Evolutionary conservation across 53 echinoderm and acorn worm species (phyloP).

Genomic region (Glandiceps talaboti): DNA sequence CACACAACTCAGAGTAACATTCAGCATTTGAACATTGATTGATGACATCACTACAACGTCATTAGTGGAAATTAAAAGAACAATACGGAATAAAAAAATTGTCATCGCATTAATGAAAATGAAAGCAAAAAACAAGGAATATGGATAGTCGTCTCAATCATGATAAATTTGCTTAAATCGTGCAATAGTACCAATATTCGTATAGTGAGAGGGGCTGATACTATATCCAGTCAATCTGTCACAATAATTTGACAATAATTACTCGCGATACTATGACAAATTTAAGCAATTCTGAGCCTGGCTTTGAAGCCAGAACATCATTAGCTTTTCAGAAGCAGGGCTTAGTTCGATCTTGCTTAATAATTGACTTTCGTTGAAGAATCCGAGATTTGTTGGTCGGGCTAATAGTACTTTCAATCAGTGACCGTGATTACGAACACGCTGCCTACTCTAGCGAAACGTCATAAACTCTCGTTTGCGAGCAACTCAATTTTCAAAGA

Average conservation of each 20-base stretch:
- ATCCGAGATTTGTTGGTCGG: background rate
- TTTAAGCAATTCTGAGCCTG: background rate
- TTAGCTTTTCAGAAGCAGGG: background rate
- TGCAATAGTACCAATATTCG: background rate
- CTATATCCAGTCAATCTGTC: background rate
- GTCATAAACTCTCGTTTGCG: background rate
- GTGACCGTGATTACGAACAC: background rate
- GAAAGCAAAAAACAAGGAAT: background rate
- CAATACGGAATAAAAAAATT: too few species aligned
- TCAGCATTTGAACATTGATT: too few species aligned
- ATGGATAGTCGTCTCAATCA: background rate
- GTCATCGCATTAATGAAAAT: background rate
- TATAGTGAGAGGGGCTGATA: background rate
- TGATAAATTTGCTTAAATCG: background rate
- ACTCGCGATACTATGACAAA: background rate
- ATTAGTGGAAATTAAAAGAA: too few species aligned
- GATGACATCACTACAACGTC: too few species aligned
- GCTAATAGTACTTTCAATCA: background rate
- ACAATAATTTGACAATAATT: background rate
- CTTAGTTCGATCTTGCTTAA: background rate
- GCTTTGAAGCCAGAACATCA: background rate
- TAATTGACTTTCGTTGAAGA: background rate
- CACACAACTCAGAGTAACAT: too few species aligned
- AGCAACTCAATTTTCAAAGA: too few species aligned
- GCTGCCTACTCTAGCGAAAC: background rate